phyloP scores from a whole-genome alignment of 2,113 vertebrate species.

The Cariama cristata region DNA sequence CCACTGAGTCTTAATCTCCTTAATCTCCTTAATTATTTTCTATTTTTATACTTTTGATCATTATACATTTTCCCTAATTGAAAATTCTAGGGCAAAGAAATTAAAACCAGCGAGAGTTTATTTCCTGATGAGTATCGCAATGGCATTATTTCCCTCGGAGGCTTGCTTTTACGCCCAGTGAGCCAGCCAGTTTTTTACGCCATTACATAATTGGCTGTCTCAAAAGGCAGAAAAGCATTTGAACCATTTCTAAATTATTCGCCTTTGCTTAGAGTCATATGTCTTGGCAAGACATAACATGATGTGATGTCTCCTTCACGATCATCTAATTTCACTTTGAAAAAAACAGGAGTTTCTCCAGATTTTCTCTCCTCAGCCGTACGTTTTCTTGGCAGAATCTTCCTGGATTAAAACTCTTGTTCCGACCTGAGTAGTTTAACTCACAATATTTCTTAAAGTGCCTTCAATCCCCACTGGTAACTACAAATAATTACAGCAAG shows the following conservation, averaged over 20 bases:
- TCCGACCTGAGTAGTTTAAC: background rate
- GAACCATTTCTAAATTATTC: slow-evolving; percentile 27
- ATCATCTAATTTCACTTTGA: background rate
- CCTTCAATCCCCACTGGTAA: background rate
- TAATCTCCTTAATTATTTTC: background rate
- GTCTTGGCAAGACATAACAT: slow-evolving; percentile 44
- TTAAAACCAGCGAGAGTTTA: background rate
- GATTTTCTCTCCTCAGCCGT: background rate
- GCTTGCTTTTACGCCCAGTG: background rate
- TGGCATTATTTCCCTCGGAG: background rate
- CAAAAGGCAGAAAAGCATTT: slow-evolving; percentile 8
- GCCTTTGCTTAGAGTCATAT: slow-evolving; percentile 20
- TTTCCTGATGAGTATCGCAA: background rate
- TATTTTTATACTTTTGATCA: background rate
- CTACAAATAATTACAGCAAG: background rate
- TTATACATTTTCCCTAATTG: background rate
- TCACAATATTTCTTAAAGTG: background rate
- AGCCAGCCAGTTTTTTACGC: background rate
- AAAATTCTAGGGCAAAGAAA: background rate
- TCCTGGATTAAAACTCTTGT: background rate
- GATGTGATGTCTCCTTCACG: slow-evolving; percentile 56
- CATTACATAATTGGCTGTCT: background rate
- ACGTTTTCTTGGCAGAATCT: background rate
- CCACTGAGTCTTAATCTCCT: no score
- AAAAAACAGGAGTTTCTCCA: background rate